Evolutionary conservation across 2,888 invertebrate genomes (phyloP).

Genomic region (Poecilus cupreus): DNA sequence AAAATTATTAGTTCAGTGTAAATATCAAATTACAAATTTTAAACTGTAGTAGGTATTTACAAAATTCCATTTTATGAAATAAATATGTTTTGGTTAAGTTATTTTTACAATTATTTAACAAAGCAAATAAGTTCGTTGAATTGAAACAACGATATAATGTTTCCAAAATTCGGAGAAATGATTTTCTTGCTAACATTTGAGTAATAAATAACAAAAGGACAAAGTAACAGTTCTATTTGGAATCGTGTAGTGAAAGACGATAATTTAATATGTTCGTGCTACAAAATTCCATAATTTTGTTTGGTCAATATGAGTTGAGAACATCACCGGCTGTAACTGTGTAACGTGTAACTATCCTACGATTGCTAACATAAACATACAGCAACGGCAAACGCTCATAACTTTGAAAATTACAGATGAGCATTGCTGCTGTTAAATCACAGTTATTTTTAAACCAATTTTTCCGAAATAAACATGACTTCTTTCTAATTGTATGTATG

Average conservation of each 20-base stretch:
- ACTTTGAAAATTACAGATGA: not conserved
- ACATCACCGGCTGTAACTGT: slow-evolving; percentile 46
- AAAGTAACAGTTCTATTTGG: slow-evolving; percentile 17
- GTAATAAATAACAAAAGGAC: slow-evolving; percentile 12
- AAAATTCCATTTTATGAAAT: too few relatives aligned
- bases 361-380: slow-evolving; percentile 7
- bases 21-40: too few relatives aligned
- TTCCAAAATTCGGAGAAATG: not conserved
- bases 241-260: slow-evolving; percentile 26
- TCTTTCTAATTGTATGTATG: slow-evolving; percentile 15
- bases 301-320: slow-evolving; percentile 53
- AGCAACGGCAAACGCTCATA: not conserved
- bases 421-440: not conserved
- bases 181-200: not conserved
- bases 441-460: not conserved
- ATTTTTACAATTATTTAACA: too few relatives aligned
- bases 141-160: not conserved
- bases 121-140: not conserved
- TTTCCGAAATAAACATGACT: slow-evolving; percentile 18
- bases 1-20: too few relatives aligned
- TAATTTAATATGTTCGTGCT: slow-evolving; percentile 54
- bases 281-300: slow-evolving; percentile 49
- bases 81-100: too few relatives aligned
- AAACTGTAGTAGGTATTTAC: too few relatives aligned
- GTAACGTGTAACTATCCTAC: not conserved